phyloP scores from a whole-genome alignment of 2,888 invertebrate genomes.

The Sinelater perroti region DNA sequence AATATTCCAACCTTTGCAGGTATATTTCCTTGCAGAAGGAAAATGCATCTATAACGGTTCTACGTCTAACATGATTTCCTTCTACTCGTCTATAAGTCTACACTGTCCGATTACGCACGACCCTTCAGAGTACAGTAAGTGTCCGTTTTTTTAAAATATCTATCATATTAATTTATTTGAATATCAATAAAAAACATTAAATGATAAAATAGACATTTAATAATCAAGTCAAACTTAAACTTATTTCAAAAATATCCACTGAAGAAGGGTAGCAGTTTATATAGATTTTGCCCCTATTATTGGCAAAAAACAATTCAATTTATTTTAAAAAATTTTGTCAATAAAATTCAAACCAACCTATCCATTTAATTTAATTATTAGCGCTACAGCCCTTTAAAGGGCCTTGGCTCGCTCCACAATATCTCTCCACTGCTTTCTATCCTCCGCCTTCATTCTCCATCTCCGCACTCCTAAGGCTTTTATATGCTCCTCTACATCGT shows the following conservation, averaged over 20 bases:
- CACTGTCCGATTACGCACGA: constrained; percentile 81
- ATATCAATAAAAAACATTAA: neutral
- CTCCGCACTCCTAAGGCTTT: too few species aligned
- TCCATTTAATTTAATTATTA: too few species aligned
- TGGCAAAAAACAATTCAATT: too few species aligned
- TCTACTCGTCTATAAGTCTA: constrained; percentile 69
- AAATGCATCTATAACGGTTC: constrained; percentile 74
- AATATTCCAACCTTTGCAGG: constrained; percentile 39
- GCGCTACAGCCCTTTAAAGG: too few species aligned
- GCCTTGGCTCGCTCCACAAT: too few species aligned
- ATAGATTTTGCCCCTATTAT: too few species aligned
- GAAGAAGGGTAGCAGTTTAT: too few species aligned
- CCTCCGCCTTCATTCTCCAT: too few species aligned
- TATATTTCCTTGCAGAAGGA: constrained; percentile 67
- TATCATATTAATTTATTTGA: neutral
- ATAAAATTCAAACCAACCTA: too few species aligned
- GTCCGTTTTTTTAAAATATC: neutral
- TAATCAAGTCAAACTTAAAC: neutral
- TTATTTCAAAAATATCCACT: neutral
- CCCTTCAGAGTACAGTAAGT: constrained; percentile 74
- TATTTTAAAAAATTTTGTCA: too few species aligned
- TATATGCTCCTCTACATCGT: too few species aligned
- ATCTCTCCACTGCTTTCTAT: too few species aligned
- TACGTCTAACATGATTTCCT: constrained; percentile 73
- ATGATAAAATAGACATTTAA: neutral